Conservation (phyloP, 2,888 invertebrate genomes). For the Leptinotarsa rubiginosa region DNA sequence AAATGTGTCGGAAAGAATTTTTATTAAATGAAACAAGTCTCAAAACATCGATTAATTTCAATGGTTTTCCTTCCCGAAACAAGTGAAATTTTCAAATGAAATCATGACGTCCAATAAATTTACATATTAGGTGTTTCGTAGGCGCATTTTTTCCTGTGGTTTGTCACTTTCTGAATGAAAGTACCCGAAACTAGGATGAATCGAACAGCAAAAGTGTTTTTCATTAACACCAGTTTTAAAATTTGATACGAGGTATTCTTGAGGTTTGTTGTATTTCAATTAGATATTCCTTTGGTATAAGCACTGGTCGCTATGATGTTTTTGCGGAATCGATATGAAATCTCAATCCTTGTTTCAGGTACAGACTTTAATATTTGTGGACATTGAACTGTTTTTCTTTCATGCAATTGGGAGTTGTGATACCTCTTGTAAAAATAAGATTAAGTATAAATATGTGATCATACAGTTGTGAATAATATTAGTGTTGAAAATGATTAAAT, state of each 20-base stretch:
- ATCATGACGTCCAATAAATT: conserved; percentile 24
- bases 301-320: too few species aligned
- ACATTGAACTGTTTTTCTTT: conserved; percentile 12
- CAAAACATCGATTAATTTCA: conserved; percentile 37
- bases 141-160: neutral
- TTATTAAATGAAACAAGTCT: conserved; percentile 35
- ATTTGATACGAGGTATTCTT: too few species aligned
- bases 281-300: too few species aligned
- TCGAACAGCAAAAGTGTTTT: neutral
- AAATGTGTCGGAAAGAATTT: conserved; percentile 32
- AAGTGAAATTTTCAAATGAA: conserved; percentile 17
- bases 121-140: conserved; percentile 5
- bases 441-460: conserved; percentile 45
- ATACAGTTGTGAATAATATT: conserved; percentile 47
- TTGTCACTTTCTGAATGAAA: neutral
- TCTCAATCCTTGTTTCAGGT: conserved; percentile 7
- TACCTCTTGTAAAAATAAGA: conserved; percentile 39
- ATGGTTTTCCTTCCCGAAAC: conserved; percentile 20
- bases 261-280: too few species aligned
- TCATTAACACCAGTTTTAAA: too few species aligned
- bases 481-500: conserved; percentile 28
- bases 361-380: conserved; percentile 1
- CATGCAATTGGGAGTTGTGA: conserved; percentile 37
- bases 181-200: conserved; percentile 20
- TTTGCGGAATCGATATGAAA: too few species aligned